These are phyloP conservation scores for Gila robusta DNA, from an alignment of 2,797 vertebrate genomes.

Conservation along the genomic window DNA sequence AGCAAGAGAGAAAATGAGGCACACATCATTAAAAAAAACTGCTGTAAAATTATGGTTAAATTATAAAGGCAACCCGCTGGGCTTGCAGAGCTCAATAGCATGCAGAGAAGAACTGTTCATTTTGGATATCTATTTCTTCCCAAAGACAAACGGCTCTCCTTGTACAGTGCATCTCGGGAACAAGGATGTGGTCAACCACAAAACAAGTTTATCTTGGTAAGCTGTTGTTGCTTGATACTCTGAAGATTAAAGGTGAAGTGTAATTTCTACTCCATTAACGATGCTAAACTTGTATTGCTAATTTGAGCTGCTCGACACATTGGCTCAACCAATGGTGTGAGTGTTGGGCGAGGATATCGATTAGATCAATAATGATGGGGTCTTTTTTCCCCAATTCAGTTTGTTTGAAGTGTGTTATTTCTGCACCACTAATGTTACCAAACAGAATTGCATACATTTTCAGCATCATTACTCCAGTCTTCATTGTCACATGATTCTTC, in stretches of 20 bases:
- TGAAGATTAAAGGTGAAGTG: slow-evolving; percentile 32
- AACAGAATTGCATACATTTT: neutral
- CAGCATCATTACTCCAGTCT: too few species aligned
- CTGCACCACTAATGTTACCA: neutral
- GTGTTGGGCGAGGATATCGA: neutral
- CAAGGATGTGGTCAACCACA: slow-evolving; percentile 46
- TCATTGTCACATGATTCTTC: too few species aligned
- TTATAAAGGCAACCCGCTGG: slow-evolving; percentile 37
- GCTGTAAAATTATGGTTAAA: slow-evolving; percentile 29
- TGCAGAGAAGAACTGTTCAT: slow-evolving; percentile 15
- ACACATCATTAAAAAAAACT: slow-evolving; percentile 29
- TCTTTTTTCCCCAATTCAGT: neutral
- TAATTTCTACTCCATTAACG: neutral
- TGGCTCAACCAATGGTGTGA: neutral
- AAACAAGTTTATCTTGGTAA: slow-evolving; percentile 33
- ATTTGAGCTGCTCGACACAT: neutral
- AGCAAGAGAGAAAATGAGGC: slow-evolving; percentile 40
- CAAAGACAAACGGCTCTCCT: slow-evolving; percentile 24
- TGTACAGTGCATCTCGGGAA: neutral
- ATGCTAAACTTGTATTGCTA: slow-evolving; percentile 9
- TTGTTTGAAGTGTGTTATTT: neutral
- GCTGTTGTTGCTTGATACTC: slow-evolving; percentile 20
- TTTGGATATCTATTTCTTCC: slow-evolving; percentile 27
- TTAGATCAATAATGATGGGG: neutral
- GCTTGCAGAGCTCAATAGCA: slow-evolving; percentile 30